A percentile compares a stretch with the other conserved stretches of the same genome.
These are phyloP conservation scores for Cremastobaeus sp. DNA, from an alignment of 2,888 invertebrate species.

Conservation along the genomic window DNA sequence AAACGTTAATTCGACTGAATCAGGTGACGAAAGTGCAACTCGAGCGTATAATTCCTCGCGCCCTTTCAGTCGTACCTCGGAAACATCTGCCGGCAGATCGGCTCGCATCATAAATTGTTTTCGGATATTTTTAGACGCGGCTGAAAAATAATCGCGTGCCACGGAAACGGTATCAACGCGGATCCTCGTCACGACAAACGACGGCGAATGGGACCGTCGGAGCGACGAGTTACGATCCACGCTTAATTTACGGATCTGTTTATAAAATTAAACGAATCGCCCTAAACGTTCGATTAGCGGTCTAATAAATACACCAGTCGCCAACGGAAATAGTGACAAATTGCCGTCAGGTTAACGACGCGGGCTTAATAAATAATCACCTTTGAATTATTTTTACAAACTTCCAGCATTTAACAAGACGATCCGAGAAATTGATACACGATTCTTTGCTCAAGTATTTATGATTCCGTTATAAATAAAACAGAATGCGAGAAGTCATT, in stretches of 20 bases:
- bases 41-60: constrained; percentile 45
- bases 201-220: too few relatives aligned
- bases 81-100: constrained; percentile 43
- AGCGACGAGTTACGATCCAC: constrained; percentile 28
- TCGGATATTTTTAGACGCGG: constrained; percentile 48
- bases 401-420: too few relatives aligned
- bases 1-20: constrained; percentile 36
- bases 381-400: too few relatives aligned
- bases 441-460: too few relatives aligned
- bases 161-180: constrained; percentile 44
- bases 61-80: constrained; percentile 22
- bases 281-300: constrained; percentile 44
- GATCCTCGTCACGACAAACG: constrained; percentile 30
- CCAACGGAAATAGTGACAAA: too few relatives aligned
- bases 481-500: too few relatives aligned
- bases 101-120: constrained; percentile 49
- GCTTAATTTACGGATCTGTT: constrained; percentile 20
- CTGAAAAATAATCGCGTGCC: constrained; percentile 53
- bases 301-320: constrained; percentile 42
- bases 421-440: too few relatives aligned
- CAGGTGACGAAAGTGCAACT: constrained; percentile 55
- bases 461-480: too few relatives aligned
- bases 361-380: too few relatives aligned
- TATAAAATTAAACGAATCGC: constrained; percentile 39
- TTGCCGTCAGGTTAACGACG: too few relatives aligned